phyloP scores from a whole-genome alignment of 2,113 vertebrate species.

The Sterrhoptilus dennistouni region DNA sequence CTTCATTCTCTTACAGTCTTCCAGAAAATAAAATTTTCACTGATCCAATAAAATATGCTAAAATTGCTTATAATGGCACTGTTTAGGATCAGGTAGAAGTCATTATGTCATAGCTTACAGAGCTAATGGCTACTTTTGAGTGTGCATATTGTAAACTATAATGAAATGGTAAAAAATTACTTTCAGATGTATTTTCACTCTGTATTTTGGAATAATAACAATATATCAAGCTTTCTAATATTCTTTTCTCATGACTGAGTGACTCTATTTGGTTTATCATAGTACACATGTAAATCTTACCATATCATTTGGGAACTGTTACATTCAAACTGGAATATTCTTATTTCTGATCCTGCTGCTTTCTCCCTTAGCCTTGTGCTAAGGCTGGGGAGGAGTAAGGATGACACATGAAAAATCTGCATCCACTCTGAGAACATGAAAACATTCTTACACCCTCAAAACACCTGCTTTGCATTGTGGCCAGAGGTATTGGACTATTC shows the following conservation, averaged over 20 bases:
- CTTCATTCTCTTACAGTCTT: slow-evolving; percentile 23
- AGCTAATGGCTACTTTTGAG: slow-evolving; percentile 60
- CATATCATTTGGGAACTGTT: slow-evolving; percentile 39
- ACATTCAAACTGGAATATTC: not conserved
- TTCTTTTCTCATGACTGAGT: slow-evolving; percentile 45
- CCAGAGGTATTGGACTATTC: not conserved
- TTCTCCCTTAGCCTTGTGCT: not conserved
- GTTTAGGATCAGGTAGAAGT: slow-evolving; percentile 51
- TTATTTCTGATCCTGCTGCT: slow-evolving; percentile 49
- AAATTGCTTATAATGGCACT: slow-evolving; percentile 36
- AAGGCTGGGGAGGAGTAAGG: not conserved
- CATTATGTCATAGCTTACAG: slow-evolving; percentile 45
- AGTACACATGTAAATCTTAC: slow-evolving; percentile 47
- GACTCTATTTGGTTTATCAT: slow-evolving; percentile 36
- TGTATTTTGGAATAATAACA: slow-evolving; percentile 33
- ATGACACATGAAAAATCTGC: not conserved
- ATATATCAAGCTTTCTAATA: slow-evolving; percentile 46
- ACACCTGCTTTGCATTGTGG: slow-evolving; percentile 12
- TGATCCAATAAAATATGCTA: slow-evolving; percentile 53
- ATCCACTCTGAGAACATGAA: not conserved
- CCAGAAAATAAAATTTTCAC: slow-evolving; percentile 16
- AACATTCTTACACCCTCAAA: not conserved
- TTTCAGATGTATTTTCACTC: slow-evolving; percentile 57
- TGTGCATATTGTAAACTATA: slow-evolving; percentile 51
- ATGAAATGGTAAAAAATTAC: slow-evolving; percentile 60